Evolutionary conservation across 1,140 invertebrate genomes (phyloP).

Genomic region (Amyelois transitella): DNA sequence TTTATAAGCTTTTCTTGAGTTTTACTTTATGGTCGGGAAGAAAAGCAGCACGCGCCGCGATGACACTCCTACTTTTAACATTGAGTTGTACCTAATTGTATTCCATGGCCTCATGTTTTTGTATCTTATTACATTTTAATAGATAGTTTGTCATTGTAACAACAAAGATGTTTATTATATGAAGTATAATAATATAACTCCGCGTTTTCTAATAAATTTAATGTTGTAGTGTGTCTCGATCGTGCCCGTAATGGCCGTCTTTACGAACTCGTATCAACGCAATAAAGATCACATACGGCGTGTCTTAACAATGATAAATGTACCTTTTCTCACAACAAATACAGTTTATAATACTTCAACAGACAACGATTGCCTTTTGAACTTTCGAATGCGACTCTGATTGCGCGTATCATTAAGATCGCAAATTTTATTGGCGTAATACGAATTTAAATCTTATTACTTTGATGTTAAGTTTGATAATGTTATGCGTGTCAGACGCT

Average conservation of each 20-base stretch:
- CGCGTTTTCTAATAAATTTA: background rate
- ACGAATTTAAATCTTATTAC: conserved; percentile 8
- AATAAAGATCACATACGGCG: background rate
- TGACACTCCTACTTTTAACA: too few species aligned
- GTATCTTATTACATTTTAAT: conserved; percentile 29
- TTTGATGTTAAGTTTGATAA: background rate
- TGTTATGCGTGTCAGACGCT: conserved; percentile 1
- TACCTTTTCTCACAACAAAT: conserved; percentile 18
- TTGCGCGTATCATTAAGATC: conserved; percentile 50
- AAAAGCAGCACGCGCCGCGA: too few species aligned
- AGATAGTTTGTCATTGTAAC: background rate
- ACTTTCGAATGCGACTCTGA: conserved; percentile 39
- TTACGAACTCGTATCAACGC: conserved; percentile 23
- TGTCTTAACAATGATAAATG: conserved; percentile 1
- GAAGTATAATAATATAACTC: too few species aligned
- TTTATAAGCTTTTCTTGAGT: too few species aligned
- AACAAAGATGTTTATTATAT: background rate
- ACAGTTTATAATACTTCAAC: conserved; percentile 25
- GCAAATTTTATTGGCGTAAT: conserved; percentile 27
- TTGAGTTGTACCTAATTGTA: too few species aligned
- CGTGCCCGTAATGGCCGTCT: conserved; percentile 39
- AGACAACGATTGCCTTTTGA: conserved; percentile 22
- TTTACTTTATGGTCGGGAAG: too few species aligned
- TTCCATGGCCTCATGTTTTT: conserved; percentile 39
- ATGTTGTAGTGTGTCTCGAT: conserved; percentile 36